These are phyloP conservation scores for Pteronotus mesoamericanus DNA, from an alignment of 2,797 vertebrate species.

Conservation along the genomic window DNA sequence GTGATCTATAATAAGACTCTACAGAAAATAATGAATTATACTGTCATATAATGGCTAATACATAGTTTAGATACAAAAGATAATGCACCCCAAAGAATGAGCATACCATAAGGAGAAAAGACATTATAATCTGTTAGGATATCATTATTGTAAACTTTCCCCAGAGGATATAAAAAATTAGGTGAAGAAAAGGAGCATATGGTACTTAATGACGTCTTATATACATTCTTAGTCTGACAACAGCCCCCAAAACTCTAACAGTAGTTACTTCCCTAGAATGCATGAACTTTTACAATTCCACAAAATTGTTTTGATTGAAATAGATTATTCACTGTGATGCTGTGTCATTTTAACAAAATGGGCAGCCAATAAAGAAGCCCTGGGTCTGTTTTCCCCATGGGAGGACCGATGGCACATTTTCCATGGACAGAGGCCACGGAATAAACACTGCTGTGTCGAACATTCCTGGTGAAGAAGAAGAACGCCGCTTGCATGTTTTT, in stretches of 20 bases:
- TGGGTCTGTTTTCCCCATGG: neutral
- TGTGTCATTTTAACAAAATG: neutral
- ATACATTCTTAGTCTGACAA: neutral
- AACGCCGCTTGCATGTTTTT: slow-evolving; percentile 32
- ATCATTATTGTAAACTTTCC: neutral
- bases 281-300: neutral
- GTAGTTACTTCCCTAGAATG: slow-evolving; percentile 36
- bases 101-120: neutral
- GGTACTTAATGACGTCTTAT: neutral
- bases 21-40: neutral
- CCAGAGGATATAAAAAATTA: neutral
- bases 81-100: neutral
- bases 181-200: neutral
- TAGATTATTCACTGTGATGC: neutral
- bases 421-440: slow-evolving; percentile 27
- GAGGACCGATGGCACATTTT: neutral
- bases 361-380: neutral
- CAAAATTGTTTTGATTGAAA: slow-evolving; percentile 13
- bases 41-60: neutral
- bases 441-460: slow-evolving; percentile 21
- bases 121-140: neutral
- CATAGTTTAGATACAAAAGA: neutral
- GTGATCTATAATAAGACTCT: neutral
- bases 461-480: slow-evolving; percentile 15
- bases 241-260: neutral